These are phyloP conservation scores for Rhinolophus sinicus DNA, from an alignment of 2,113 vertebrate genomes.

Conservation along the genomic window DNA sequence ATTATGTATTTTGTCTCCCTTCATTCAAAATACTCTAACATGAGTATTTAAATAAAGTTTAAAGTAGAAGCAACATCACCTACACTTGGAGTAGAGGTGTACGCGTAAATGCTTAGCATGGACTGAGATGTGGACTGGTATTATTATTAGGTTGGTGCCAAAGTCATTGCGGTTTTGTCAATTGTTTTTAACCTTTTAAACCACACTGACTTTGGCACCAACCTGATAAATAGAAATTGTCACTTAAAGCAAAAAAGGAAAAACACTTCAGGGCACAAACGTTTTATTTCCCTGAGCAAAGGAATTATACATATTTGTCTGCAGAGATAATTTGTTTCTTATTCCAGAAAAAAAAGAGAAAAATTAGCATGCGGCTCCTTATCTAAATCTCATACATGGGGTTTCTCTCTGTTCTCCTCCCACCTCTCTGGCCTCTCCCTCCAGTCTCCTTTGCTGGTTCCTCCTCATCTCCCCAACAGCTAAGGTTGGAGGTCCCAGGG, in stretches of 20 bases:
- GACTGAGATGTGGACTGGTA: background rate
- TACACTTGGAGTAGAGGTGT: background rate
- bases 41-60: background rate
- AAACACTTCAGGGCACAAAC: background rate
- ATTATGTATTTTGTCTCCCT: background rate
- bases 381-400: background rate
- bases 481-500: background rate
- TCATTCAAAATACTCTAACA: background rate
- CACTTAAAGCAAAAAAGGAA: slow-evolving; percentile 11
- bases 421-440: background rate
- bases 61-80: background rate
- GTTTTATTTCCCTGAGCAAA: slow-evolving; percentile 20
- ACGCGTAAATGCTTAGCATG: background rate
- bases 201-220: no score
- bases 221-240: background rate
- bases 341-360: background rate
- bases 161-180: no score
- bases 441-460: background rate
- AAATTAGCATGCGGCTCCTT: background rate
- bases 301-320: background rate
- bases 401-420: background rate
- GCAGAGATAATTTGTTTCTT: slow-evolving; percentile 29
- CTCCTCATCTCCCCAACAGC: background rate
- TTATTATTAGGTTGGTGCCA: background rate
- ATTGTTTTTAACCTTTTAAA: no score